phyloP scores from a whole-genome alignment of 2,888 invertebrate species.

The Punctoribates punctum region DNA sequence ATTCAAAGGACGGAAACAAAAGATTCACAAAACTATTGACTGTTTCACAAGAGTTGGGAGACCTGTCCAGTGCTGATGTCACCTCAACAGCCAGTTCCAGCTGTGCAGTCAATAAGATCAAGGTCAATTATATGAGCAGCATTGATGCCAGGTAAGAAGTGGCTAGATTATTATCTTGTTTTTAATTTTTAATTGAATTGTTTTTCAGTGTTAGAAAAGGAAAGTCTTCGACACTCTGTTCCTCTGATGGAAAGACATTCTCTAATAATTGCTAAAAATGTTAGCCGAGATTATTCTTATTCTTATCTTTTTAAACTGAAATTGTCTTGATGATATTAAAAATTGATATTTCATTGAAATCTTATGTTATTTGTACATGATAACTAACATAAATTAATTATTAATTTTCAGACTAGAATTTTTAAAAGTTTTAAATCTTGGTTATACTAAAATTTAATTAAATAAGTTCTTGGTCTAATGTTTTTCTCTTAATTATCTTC shows the following conservation, averaged over 20 bases:
- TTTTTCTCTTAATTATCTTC: too few species aligned
- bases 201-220: neutral
- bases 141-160: neutral
- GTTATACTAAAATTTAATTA: too few species aligned
- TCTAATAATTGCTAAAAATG: too few species aligned
- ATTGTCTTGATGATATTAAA: too few species aligned
- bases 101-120: neutral
- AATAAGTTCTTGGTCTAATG: too few species aligned
- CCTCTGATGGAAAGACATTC: neutral
- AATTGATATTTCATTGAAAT: too few species aligned
- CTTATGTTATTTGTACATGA: too few species aligned
- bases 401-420: too few species aligned
- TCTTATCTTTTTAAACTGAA: too few species aligned
- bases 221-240: neutral
- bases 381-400: too few species aligned
- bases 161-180: neutral
- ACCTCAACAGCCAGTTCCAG: neutral
- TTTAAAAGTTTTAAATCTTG: too few species aligned
- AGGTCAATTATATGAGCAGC: neutral
- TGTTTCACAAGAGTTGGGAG: neutral
- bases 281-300: too few species aligned
- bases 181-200: neutral
- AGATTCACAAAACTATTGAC: constrained; percentile 32
- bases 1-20: neutral
- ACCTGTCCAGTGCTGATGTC: neutral